Percentiles rank a stretch among this genome's conserved stretches.
Conservation (phyloP, 92 coral and sea anemone genomes). For the Paragorgia papillata region DNA sequence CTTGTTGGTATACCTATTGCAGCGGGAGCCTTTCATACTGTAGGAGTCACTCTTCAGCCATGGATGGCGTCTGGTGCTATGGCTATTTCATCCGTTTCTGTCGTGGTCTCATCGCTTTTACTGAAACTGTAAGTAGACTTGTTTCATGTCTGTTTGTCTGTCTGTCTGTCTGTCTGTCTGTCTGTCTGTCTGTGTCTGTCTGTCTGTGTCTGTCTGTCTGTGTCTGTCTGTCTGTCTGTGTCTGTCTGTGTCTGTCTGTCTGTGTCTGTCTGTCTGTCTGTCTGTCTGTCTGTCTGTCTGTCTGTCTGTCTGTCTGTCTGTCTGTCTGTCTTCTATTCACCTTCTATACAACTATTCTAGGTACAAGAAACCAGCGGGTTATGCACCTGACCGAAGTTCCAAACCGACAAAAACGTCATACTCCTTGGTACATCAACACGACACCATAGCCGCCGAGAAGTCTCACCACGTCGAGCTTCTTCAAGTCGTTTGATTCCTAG, state of each 20-base stretch:
- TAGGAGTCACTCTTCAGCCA: slow-evolving; percentile 93
- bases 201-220: too few species aligned
- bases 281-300: too few species aligned
- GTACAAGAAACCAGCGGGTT: slow-evolving; percentile 33
- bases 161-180: too few species aligned
- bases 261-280: too few species aligned
- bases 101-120: slow-evolving; percentile 82
- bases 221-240: too few species aligned
- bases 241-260: too few species aligned
- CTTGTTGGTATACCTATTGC: slow-evolving; percentile 94
- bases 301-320: too few species aligned
- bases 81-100: slow-evolving; percentile 96
- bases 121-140: slow-evolving; percentile 95
- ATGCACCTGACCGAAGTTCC: background rate
- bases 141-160: too few species aligned
- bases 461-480: too few species aligned
- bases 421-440: slow-evolving; percentile 23
- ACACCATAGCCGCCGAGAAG: background rate
- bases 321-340: too few species aligned
- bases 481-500: too few species aligned
- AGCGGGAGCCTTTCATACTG: slow-evolving; percentile 92
- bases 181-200: too few species aligned
- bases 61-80: slow-evolving; percentile 99
- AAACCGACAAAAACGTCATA: slow-evolving; percentile 14
- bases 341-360: background rate